Base-by-base conservation (phyloP, 2,797 vertebrate species). In the Cottoperca gobio region DNA sequence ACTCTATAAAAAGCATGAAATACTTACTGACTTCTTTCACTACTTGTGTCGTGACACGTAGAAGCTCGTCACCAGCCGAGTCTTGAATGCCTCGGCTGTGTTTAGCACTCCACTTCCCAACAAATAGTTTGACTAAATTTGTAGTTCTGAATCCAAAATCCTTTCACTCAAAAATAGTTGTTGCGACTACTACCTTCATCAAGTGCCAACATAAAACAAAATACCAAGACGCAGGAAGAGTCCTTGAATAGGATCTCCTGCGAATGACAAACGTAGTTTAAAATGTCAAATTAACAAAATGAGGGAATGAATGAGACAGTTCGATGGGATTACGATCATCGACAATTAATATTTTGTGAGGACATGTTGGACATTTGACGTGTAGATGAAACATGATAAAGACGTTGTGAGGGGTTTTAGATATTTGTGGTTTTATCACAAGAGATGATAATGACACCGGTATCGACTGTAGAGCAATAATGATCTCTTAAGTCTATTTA, bases 281-380 rank as follows among this genome's bases (percentile, higher is more conserved):
- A 78, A 39, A 46, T 16, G 5, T 4, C 23, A 67, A 49, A 48
- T n/a, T 0, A 1, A 72, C 23, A 2, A 54, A 11, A 67, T 11
- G 17, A 67, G 50, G 54, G 39, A 40, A 76, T 55, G 9, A 71
- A 72, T 48, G 13, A 37, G 50, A 60, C 37, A 5, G n/a, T 67
- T 67, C 67, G 11, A 78, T 81, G 63, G 6, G 6, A 45, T 52
- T 33, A 46, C 28, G 2, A n/a, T 62, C 5, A 55, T 9, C 40
- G 10, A 73, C 43, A 48, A 71, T 65, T 60, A 48, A 63, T 24
- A 69, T 58, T 63, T 65, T 67, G 28, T 66, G 24, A 63, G 12
- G 26, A 70, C 50, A 71, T 80, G 67, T 77, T 53, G 40, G 28
- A 53, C 57, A 48, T 64, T n/a, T 54, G 57, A 84, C 75, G 76